These are phyloP conservation scores for Orthosia gothica DNA, from an alignment of 2,888 invertebrate genomes.

Conservation along the genomic window DNA sequence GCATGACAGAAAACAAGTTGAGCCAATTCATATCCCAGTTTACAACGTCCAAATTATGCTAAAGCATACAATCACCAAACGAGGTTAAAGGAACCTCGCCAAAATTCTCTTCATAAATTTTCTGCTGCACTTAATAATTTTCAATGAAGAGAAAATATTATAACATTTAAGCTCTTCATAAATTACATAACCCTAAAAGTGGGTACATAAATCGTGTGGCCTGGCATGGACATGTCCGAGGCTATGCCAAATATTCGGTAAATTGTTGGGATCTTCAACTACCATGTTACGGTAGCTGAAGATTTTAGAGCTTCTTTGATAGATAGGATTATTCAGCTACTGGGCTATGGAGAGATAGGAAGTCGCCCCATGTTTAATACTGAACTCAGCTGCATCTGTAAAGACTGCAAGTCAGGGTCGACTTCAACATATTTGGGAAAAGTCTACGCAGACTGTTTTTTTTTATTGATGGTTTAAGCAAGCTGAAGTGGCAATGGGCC, in stretches of 20 bases:
- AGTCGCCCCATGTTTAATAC: too few species aligned
- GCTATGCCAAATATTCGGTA: constrained; percentile 54
- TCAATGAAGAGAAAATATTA: constrained; percentile 55
- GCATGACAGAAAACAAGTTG: not conserved
- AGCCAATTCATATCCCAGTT: constrained; percentile 12
- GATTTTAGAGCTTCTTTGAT: constrained; percentile 26
- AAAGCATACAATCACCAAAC: constrained; percentile 30
- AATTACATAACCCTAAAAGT: constrained; percentile 40
- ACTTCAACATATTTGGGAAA: too few species aligned
- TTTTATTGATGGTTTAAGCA: too few species aligned
- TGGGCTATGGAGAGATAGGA: too few species aligned
- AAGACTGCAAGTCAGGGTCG: too few species aligned
- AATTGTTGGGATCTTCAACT: constrained; percentile 46
- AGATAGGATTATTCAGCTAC: constrained; percentile 7
- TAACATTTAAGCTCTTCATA: constrained; percentile 47
- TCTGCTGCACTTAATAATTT: constrained; percentile 58
- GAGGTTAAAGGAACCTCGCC: constrained; percentile 40
- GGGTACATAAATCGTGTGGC: constrained; percentile 43
- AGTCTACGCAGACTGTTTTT: too few species aligned
- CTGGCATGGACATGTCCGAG: constrained; percentile 16
- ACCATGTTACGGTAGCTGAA: constrained; percentile 34
- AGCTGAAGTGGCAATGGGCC: too few species aligned
- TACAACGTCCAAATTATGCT: constrained; percentile 34
- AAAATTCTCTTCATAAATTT: constrained; percentile 39
- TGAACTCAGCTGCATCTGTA: too few species aligned